Evolutionary conservation across 2,113 vertebrate genomes (phyloP), one percentile per base, ranked within the genome.

Genomic region (Varanus salvator): DNA sequence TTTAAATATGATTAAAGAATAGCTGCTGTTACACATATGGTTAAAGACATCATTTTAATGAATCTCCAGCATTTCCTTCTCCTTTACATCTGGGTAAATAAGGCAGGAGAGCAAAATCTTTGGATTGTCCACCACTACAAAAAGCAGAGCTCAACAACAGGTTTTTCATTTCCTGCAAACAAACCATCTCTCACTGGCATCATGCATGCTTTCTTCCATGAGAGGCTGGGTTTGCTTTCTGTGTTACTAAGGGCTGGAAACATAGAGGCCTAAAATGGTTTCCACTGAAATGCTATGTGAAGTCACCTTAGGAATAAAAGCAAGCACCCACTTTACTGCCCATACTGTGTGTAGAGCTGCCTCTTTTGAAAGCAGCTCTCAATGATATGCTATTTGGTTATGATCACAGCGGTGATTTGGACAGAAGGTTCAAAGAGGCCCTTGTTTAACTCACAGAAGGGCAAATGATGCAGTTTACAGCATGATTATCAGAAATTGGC

Each of bases 181-280:
- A 48, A 77, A 14, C 17, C 38, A 8, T 60, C 44, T 34, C 69
- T 7, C 77, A 38, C 64, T 84, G 60, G 84, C 14, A 50, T 23
- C 54, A 57, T 4, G n/a, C 83, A 80, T 25, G 31, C 48, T 25
- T 34, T 34, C 77, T 87, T 50, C 80, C 48, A 23, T 54, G 77
- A 71, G 64, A 87, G 23, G 68, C 44, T 44, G 38, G 69, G 78
- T 48, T 27, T 82, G 68, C 50, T 54, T 88, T 88, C 78, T 74
- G 9, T 81, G 71, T 82, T 82, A 48, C 52, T 60, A 60, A 88
- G 60, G 80, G 78, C 64, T 82, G 87, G 50, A 71, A 88, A 74
- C 68, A 88, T 68, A 88, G 74, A 88, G 69, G 78, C 68, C 78
- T 72, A 19, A 82, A 88, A 78, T 88, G 68, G 78, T 72, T 82